Evolutionary conservation across 1,140 invertebrate genomes (phyloP), one percentile per base, ranked within the genome.

Genomic region (Dreissena rostriformis): DNA sequence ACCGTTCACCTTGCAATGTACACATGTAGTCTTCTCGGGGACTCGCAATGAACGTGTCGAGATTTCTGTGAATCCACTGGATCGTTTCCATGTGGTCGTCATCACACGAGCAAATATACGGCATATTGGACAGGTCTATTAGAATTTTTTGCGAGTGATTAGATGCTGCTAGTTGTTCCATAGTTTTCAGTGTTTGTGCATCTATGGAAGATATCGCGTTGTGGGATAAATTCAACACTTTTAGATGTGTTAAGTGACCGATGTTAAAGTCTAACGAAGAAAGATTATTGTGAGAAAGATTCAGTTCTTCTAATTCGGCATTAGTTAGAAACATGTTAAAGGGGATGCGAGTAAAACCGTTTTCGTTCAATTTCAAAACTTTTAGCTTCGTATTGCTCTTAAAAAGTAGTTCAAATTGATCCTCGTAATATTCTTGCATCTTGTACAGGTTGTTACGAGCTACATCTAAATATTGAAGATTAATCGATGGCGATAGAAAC

Each of bases 241-340:
- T 26, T 8, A 76, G 74, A 6, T 49, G 39, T 22, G 63, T 61
- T 11, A 65, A 24, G 17, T 29, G 11, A 15, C 6, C 66, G 19
- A 76, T 49, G 11, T 11, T 4, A 24, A 76, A 76, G 22, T 39
- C 26, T 8, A 76, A 19, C 6, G 63, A 63, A 19, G 63, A n/a
- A 11, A 76, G 15, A 24, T 65, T 28, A 26, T 76, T 76, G 28
- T 65, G 49, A 6, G 74, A 63, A 4, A 76, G 57, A 65, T 76
- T 19, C 22, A 76, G 8, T 19, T 7, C 14, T 66, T 65, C 29
- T 49, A 76, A 5, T 19, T 49, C 14, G 17, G 19, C 12, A 26
- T 61, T 63, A 28, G 19, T n/a, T 14, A 49, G n/a, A 49, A 76
- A 76, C 14, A 49, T 63, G 4, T 49, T 65, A 11, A n/a, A 15